These are phyloP conservation scores for Cantharis flavilabris DNA, from an alignment of 2,888 invertebrate species.

Conservation along the genomic window DNA sequence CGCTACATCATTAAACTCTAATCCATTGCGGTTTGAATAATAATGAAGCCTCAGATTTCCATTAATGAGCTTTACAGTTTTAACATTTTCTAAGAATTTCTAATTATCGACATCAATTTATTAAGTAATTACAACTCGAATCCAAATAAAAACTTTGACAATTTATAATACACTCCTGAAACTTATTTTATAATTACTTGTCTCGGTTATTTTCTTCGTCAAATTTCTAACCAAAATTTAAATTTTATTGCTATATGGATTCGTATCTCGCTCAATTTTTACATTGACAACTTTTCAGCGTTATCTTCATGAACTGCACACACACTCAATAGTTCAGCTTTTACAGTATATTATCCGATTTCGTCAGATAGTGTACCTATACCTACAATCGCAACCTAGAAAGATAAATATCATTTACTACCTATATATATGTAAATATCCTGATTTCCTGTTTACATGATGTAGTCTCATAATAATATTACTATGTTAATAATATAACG, in stretches of 20 bases:
- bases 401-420: neutral
- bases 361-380: neutral
- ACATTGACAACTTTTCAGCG: neutral
- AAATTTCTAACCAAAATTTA: neutral
- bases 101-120: slow-evolving; percentile 18
- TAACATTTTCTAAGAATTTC: slow-evolving; percentile 15
- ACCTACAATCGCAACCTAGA: neutral
- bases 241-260: neutral
- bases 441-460: neutral
- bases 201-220: neutral
- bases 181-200: neutral
- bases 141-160: neutral
- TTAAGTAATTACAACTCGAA: slow-evolving; percentile 11
- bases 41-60: slow-evolving; percentile 20
- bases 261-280: neutral
- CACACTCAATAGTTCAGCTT: neutral
- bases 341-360: neutral
- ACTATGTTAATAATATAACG: neutral
- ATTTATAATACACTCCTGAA: neutral
- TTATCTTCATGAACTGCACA: neutral
- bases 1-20: slow-evolving; percentile 19
- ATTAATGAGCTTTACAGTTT: slow-evolving; percentile 20
- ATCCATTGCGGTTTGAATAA: slow-evolving; percentile 21
- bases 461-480: neutral
- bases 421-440: neutral